These are phyloP conservation scores for Neoitamus cyanurus DNA, from an alignment of 2,888 invertebrate genomes.

Conservation along the genomic window DNA sequence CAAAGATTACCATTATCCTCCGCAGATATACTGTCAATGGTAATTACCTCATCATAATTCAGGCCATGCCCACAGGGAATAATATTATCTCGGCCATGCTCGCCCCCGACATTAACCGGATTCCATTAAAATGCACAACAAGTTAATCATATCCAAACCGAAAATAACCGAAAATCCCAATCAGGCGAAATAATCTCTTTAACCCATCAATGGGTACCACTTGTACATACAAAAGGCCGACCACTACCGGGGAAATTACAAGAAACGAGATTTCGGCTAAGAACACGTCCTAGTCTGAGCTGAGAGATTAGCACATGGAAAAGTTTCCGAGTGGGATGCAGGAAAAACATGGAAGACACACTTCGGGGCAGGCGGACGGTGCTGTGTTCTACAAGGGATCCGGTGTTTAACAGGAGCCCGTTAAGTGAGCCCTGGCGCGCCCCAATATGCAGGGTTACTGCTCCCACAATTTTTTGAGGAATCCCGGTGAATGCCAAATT, in stretches of 20 bases:
- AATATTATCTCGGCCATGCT: slow-evolving; percentile 47
- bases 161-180: slow-evolving; percentile 53
- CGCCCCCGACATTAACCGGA: slow-evolving; percentile 48
- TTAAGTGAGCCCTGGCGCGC: slow-evolving; percentile 25
- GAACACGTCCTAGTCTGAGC: slow-evolving; percentile 50
- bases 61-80: slow-evolving; percentile 47
- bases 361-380: neutral
- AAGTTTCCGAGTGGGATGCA: slow-evolving; percentile 44
- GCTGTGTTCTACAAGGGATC: slow-evolving; percentile 19
- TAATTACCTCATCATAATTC: slow-evolving; percentile 54
- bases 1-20: slow-evolving; percentile 44
- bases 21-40: slow-evolving; percentile 46
- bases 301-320: slow-evolving; percentile 51
- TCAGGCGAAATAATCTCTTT: slow-evolving; percentile 53
- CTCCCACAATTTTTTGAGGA: neutral
- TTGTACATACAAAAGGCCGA: slow-evolving; percentile 41
- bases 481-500: neutral
- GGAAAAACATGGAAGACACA: slow-evolving; percentile 16
- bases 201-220: slow-evolving; percentile 50
- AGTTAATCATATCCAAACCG: slow-evolving; percentile 52
- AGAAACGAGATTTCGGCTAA: slow-evolving; percentile 50
- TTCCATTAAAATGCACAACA: slow-evolving; percentile 53
- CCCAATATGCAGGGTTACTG: neutral
- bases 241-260: slow-evolving; percentile 34
- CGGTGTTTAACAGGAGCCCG: slow-evolving; percentile 22